These are phyloP conservation scores for Caenorhabditis inopinata DNA, from an alignment of 1,140 invertebrate species.

Conservation along the genomic window DNA sequence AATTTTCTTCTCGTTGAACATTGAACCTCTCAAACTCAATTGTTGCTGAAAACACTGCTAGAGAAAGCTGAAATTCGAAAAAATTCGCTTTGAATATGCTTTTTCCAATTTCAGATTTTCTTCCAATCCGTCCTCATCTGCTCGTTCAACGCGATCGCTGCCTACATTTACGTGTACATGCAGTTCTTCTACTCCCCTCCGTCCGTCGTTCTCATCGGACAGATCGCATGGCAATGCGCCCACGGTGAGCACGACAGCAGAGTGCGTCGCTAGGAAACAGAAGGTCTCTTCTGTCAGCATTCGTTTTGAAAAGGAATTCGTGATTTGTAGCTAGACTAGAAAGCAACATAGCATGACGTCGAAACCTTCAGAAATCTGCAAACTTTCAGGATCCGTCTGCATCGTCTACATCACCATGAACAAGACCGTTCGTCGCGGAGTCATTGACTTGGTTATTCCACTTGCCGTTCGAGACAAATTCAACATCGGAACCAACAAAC, in stretches of 20 bases:
- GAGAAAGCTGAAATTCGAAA: too few species aligned
- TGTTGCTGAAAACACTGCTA: too few species aligned
- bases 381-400: slow-evolving; percentile 27
- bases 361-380: too few species aligned
- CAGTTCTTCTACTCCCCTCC: slow-evolving; percentile 39
- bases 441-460: neutral
- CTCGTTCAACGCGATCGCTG: slow-evolving; percentile 31
- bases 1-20: too few species aligned
- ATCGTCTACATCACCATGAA: slow-evolving; percentile 37
- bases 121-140: slow-evolving; percentile 38
- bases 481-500: neutral
- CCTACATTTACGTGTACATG: slow-evolving; percentile 43
- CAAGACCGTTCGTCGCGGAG: slow-evolving; percentile 23
- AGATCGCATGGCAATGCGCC: slow-evolving; percentile 39
- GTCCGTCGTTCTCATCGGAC: slow-evolving; percentile 27
- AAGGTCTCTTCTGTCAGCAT: neutral
- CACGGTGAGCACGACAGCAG: slow-evolving; percentile 14
- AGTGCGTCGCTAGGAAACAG: neutral
- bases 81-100: too few species aligned
- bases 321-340: too few species aligned
- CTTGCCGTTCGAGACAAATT: neutral
- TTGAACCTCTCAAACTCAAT: neutral
- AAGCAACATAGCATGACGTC: too few species aligned
- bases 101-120: slow-evolving; percentile 37
- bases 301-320: too few species aligned